Base-by-base conservation (phyloP, 2,888 invertebrate species). In the Busseola fusca region DNA sequence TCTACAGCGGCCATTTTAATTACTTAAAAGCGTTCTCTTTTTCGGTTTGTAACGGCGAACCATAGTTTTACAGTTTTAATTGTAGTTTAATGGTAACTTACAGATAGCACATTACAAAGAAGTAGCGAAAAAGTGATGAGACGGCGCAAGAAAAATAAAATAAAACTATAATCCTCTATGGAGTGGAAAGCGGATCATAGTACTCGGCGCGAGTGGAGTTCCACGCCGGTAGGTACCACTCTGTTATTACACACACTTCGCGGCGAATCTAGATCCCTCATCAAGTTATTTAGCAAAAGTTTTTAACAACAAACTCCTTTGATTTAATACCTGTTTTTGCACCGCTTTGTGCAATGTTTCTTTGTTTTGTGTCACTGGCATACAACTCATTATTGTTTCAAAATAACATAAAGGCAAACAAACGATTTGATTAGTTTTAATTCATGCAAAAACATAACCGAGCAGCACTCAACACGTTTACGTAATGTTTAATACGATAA, bases 31-130 rank as follows among this genome's bases (percentile, higher is more conserved):
- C 89, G 88, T 87, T 89, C 89, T 91, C 89, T 90, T 90, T 89
- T 92, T 89, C 88, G 90, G 87, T 85, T 83, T 69, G 83, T 91
- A 91, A 91, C 92, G 91, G 90, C 86, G 82, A 88, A 84, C 88
- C 86, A 90, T 89, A 84, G 80, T 79, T 87, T 84, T 84, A 86
- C 87, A 86, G 86, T 86, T 87, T 84, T 86, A 87, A 86, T 86
- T 85, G 83, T 84, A 80, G 87, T 85, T 83, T 84, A 81, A 79
- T 86, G 83, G 80, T 72, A 80, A 85, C 82, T 81, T 82, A 81
- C 78, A 80, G 84, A 85, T 84, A 80, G 78, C 78, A 84, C 65
- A 82, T 82, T 78, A 79, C 76, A 76, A 85, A 76, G 85, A 78
- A 81, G 76, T 76, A 78, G 71, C 64, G 74, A 73, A 78, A 81